phyloP scores from a whole-genome alignment of 2,113 vertebrate genomes.

The Pollachius pollachius region DNA sequence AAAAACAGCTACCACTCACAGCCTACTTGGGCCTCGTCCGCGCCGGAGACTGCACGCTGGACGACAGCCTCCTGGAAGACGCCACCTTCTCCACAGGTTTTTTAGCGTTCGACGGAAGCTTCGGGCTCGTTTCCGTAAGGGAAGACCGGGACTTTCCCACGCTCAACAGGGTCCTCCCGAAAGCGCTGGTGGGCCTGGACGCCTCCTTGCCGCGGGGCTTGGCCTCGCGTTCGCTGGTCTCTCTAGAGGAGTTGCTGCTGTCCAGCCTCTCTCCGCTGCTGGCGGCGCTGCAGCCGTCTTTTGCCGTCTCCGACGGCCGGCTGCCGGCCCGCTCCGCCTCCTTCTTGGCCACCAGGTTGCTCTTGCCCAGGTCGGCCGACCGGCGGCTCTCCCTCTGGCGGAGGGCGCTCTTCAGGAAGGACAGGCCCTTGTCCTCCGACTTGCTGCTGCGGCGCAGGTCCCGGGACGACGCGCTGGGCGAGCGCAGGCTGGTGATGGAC shows the following conservation, averaged over 20 bases:
- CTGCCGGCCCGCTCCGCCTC: conserved; percentile 66
- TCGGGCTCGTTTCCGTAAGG: conserved; percentile 74
- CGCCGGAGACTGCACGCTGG: conserved; percentile 88
- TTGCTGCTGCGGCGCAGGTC: conserved; percentile 87
- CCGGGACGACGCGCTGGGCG: conserved; percentile 72
- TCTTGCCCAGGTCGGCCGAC: conserved; percentile 92
- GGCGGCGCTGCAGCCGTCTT: conserved; percentile 35
- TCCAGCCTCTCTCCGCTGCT: conserved; percentile 58
- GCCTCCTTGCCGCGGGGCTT: conserved; percentile 69
- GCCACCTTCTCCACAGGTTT: conserved; percentile 79
- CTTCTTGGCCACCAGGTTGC: conserved; percentile 84
- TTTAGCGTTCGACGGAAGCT: conserved; percentile 78
- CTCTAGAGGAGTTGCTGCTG: conserved; percentile 40
- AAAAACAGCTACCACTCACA: conserved; percentile 63
- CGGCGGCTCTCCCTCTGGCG: conserved; percentile 92
- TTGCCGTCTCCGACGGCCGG: conserved; percentile 70
- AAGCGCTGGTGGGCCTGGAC: conserved; percentile 75
- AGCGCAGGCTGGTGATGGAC: conserved; percentile 90
- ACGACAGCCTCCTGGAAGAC: conserved; percentile 82
- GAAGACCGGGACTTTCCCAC: conserved; percentile 90
- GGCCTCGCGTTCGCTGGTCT: conserved; percentile 53
- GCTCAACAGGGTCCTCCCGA: conserved; percentile 83
- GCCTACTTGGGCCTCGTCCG: conserved; percentile 89
- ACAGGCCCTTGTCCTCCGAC: conserved; percentile 92
- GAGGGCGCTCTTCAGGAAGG: conserved; percentile 92